These are phyloP conservation scores for Netelia inedita DNA, from an alignment of 2,888 invertebrate species.

Conservation along the genomic window DNA sequence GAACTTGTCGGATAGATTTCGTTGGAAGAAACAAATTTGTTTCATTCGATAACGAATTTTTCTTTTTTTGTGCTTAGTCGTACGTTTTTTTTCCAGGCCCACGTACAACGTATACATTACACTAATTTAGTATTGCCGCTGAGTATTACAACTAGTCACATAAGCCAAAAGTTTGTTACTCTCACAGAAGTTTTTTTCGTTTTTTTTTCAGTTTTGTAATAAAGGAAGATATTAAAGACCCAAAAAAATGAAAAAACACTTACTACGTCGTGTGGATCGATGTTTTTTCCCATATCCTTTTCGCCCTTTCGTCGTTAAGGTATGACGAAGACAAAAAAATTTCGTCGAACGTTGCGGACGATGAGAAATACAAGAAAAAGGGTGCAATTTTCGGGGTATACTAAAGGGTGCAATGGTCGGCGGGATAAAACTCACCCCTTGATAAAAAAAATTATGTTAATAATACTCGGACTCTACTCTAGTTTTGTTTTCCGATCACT, in stretches of 20 bases:
- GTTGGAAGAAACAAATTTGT: neutral
- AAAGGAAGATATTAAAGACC: slow-evolving; percentile 78
- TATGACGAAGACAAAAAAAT: too few species aligned
- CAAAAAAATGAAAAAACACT: slow-evolving; percentile 39
- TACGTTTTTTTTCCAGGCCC: slow-evolving; percentile 60
- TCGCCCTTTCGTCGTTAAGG: too few species aligned
- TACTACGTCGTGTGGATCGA: too few species aligned
- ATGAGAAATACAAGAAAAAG: too few species aligned
- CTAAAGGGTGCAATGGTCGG: too few species aligned
- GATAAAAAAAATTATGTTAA: too few species aligned
- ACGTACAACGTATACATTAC: slow-evolving; percentile 77
- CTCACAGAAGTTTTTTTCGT: slow-evolving; percentile 79
- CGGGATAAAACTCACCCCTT: too few species aligned
- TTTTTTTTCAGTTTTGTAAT: slow-evolving; percentile 83
- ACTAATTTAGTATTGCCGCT: slow-evolving; percentile 84
- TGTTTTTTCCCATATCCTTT: too few species aligned
- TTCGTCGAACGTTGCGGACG: too few species aligned
- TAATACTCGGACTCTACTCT: too few species aligned
- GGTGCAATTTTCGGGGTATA: too few species aligned
- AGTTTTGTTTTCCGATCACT: too few species aligned
- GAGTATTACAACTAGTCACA: slow-evolving; percentile 84
- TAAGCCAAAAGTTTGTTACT: slow-evolving; percentile 84
- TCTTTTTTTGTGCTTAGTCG: slow-evolving; percentile 50
- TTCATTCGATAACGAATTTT: neutral
- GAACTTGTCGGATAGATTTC: neutral